phyloP scores from a whole-genome alignment of 2,888 invertebrate genomes.

The Rhamphomyia laevipes region DNA sequence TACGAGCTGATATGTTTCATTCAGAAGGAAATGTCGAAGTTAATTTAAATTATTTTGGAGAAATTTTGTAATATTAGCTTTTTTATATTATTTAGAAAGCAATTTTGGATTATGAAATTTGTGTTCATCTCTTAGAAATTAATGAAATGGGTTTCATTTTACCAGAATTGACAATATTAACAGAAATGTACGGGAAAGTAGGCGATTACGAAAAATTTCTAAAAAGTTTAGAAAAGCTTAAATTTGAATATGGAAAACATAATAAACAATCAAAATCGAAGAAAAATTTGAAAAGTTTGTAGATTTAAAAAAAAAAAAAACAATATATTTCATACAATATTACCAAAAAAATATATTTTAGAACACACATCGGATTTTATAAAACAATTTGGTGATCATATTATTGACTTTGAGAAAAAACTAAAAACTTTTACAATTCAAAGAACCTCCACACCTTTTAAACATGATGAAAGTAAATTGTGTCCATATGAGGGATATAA shows the following conservation, averaged over 20 bases:
- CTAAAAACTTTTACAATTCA: not conserved
- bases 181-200: too few relatives aligned
- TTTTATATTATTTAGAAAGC: not conserved
- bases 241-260: constrained; percentile 23
- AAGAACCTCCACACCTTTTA: not conserved
- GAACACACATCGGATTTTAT: not conserved
- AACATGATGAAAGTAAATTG: not conserved
- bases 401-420: not conserved
- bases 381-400: not conserved
- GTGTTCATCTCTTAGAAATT: not conserved
- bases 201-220: too few relatives aligned
- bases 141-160: too few relatives aligned
- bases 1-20: too few relatives aligned
- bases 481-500: constrained; percentile 2
- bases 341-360: too few relatives aligned
- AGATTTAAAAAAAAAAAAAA: too few relatives aligned
- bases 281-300: constrained; percentile 21
- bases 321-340: too few relatives aligned
- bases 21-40: too few relatives aligned
- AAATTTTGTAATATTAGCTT: too few relatives aligned
- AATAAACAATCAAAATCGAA: constrained; percentile 13
- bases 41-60: too few relatives aligned
- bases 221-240: constrained; percentile 1
- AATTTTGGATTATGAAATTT: not conserved
- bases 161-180: too few relatives aligned